Evolutionary conservation across 2,888 invertebrate genomes (phyloP).

Genomic region (Merodon equestris): DNA sequence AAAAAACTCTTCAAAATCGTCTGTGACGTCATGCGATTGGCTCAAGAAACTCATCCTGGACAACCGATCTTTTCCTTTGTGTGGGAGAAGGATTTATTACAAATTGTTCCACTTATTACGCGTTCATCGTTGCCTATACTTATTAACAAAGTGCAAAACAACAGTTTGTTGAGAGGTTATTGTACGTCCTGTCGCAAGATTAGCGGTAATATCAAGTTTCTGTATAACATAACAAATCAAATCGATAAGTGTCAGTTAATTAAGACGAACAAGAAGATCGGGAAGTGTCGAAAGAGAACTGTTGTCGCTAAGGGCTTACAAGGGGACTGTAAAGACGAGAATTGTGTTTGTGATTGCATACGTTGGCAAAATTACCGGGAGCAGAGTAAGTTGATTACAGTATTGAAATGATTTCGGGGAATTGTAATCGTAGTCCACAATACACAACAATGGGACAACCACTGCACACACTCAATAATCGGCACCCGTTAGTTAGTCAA

Average conservation of each 20-base stretch:
- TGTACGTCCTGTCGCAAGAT: too few species aligned
- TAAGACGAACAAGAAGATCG: slow-evolving; percentile 4
- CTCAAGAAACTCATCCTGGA: neutral
- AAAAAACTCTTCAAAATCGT: neutral
- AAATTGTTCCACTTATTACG: too few species aligned
- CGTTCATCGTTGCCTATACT: too few species aligned
- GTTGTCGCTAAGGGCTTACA: slow-evolving; percentile 8
- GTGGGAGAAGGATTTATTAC: neutral
- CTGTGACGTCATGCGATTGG: slow-evolving; percentile 48
- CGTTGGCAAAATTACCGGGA: slow-evolving; percentile 58
- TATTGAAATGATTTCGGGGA: slow-evolving; percentile 59
- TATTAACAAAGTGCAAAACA: too few species aligned
- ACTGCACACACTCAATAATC: neutral
- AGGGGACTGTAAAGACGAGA: neutral
- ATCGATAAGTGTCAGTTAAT: slow-evolving; percentile 6
- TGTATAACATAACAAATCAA: neutral
- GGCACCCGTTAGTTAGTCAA: neutral
- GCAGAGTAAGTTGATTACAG: neutral
- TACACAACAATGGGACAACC: slow-evolving; percentile 46
- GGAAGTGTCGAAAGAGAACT: slow-evolving; percentile 39
- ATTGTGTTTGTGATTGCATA: neutral
- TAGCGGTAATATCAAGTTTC: too few species aligned
- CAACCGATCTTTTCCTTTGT: neutral
- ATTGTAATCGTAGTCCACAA: slow-evolving; percentile 60
- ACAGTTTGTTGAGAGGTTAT: too few species aligned